Evolutionary conservation across 2,888 invertebrate species (phyloP).

Genomic region (Drosophila aldrichi): DNA sequence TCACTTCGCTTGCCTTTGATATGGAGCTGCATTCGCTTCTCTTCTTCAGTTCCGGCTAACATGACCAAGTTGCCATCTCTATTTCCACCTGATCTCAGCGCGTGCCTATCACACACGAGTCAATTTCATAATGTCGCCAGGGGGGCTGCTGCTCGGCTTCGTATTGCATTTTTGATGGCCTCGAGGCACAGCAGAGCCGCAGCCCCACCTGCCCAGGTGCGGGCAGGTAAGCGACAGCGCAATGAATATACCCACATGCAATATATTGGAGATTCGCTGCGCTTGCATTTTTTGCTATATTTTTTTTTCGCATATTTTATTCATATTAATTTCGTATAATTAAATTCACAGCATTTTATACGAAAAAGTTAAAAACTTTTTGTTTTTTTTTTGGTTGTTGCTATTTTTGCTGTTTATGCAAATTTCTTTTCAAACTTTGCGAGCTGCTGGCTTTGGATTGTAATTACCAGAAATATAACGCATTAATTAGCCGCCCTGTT

Average conservation of each 20-base stretch:
- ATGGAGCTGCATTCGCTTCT: background rate
- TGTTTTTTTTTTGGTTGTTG: background rate
- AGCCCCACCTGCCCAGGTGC: background rate
- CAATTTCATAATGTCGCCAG: conserved; percentile 38
- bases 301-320: conserved; percentile 11
- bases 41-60: background rate
- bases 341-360: conserved; percentile 56
- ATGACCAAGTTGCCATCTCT: conserved; percentile 17
- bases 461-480: conserved; percentile 45
- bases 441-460: conserved; percentile 16
- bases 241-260: too few relatives aligned
- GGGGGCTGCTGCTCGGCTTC: background rate
- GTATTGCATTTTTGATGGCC: conserved; percentile 38
- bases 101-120: conserved; percentile 24
- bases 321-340: conserved; percentile 47
- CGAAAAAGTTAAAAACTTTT: too few relatives aligned
- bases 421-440: conserved; percentile 23
- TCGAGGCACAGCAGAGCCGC: conserved; percentile 7
- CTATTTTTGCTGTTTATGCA: conserved; percentile 61
- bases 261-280: conserved; percentile 20
- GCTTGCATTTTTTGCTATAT: background rate
- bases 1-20: background rate
- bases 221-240: background rate
- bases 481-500: conserved; percentile 54
- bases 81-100: conserved; percentile 24